phyloP scores from a whole-genome alignment of 2,113 vertebrate species.

The Gadus chalcogrammus region DNA sequence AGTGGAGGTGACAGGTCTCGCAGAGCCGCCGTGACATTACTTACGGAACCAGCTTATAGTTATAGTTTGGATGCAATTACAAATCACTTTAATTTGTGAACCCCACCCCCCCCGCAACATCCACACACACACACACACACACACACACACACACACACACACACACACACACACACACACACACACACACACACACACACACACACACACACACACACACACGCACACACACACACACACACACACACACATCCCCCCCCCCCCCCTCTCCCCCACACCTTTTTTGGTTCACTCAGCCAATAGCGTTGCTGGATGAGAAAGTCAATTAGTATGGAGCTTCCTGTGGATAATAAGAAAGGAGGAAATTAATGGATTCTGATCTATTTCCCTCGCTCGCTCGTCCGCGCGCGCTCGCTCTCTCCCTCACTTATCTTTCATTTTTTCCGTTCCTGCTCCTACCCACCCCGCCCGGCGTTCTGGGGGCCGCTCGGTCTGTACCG shows the following conservation, averaged over 20 bases:
- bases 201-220: too few species aligned
- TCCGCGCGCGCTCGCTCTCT: background rate
- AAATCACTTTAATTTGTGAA: constrained; percentile 51
- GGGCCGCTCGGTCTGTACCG: constrained; percentile 13
- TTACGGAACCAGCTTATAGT: constrained; percentile 37
- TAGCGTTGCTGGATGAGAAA: constrained; percentile 45
- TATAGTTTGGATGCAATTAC: constrained; percentile 45
- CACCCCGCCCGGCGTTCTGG: background rate
- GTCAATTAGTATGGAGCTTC: constrained; percentile 42
- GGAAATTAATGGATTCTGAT: constrained; percentile 42
- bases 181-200: too few species aligned
- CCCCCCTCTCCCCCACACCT: too few species aligned
- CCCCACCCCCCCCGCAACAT: constrained; percentile 19
- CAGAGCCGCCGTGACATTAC: constrained; percentile 45
- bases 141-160: too few species aligned
- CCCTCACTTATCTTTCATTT: constrained; percentile 25
- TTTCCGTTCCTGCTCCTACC: constrained; percentile 10
- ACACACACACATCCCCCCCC: too few species aligned
- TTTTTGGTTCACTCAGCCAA: constrained; percentile 39
- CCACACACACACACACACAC: too few species aligned
- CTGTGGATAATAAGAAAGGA: constrained; percentile 35
- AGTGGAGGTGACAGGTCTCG: constrained; percentile 41
- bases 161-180: too few species aligned
- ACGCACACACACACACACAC: too few species aligned
- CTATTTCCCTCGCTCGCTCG: background rate